Evolutionary conservation across 2,113 vertebrate genomes (phyloP), one percentile per base, ranked within the genome.

Genomic region (Cettia cetti): DNA sequence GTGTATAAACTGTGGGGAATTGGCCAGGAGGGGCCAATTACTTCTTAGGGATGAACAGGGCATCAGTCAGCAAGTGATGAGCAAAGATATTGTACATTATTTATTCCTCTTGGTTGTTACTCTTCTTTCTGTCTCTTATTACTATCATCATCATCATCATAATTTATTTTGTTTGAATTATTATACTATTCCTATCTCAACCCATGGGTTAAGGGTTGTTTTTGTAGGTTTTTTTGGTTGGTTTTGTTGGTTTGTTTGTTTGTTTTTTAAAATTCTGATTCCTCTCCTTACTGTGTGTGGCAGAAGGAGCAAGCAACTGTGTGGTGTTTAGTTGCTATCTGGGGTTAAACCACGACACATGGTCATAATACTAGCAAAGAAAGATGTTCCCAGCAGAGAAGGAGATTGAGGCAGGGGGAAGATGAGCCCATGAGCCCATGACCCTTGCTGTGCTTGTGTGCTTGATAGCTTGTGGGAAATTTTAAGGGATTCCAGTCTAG

Each of bases 401-500:
- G 20, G 80, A 83, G 91, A 49, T 53, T 37, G 69, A 57, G 59
- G n/a, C n/a, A n/a, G 7, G 33, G 54, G 24, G 27, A 74, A 83
- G 78, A 80, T 90, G 76, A 93, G 86, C 70, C 68, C 0, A 2
- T 61, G 83, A 94, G 77, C 61, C 40, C 0, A 1, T 89, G 92
- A 91, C 92, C 82, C 76, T 95, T 70, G 59, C 79, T 81, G 52
- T 86, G 57, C 86, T 92, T 9, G 12, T 80, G 70, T 52, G 61
- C 71, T 82, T 2, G 1, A 49, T 61, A 78, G 42, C 82, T 80
- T 92, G 40, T 92, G 77, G 78, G 82, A 92, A 61, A 82, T 90
- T 95, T 96, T 96, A 85, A 68, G 79, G 64, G 79, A 96, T 92
- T 96, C 95, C 92, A 95, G 26, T 94, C 90, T 89, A 86, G 94